These are phyloP conservation scores for Argentina silus DNA, from an alignment of 2,797 vertebrate genomes.

Conservation along the genomic window DNA sequence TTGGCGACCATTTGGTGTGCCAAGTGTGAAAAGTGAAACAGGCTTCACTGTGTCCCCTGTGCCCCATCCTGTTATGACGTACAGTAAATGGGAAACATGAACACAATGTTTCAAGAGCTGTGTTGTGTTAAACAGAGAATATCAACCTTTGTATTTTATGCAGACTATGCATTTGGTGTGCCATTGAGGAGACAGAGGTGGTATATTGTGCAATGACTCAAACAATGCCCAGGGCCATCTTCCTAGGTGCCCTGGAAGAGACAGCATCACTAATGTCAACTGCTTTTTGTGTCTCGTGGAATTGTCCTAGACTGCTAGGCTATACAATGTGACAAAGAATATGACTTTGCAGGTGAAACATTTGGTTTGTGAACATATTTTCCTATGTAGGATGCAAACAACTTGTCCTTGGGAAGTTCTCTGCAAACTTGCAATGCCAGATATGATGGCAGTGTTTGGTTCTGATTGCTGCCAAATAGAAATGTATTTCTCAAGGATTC, in stretches of 20 bases:
- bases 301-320: neutral
- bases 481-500: too few relatives aligned
- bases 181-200: neutral
- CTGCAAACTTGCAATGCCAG: too few relatives aligned
- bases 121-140: too few relatives aligned
- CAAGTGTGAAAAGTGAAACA: neutral
- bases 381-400: too few relatives aligned
- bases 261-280: neutral
- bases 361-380: too few relatives aligned
- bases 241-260: conserved; percentile 1
- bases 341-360: too few relatives aligned
- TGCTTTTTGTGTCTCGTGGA: neutral
- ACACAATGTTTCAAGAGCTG: too few relatives aligned
- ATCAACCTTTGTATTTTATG: neutral
- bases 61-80: neutral
- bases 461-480: too few relatives aligned
- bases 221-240: neutral
- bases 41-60: neutral
- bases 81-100: neutral
- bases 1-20: conserved; percentile 16
- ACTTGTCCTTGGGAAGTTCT: too few relatives aligned
- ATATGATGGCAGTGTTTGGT: too few relatives aligned
- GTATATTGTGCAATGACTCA: neutral
- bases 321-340: too few relatives aligned
- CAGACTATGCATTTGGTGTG: neutral